These are phyloP conservation scores for Cataglyphis hispanica DNA, from an alignment of 1,140 invertebrate species.

Conservation along the genomic window DNA sequence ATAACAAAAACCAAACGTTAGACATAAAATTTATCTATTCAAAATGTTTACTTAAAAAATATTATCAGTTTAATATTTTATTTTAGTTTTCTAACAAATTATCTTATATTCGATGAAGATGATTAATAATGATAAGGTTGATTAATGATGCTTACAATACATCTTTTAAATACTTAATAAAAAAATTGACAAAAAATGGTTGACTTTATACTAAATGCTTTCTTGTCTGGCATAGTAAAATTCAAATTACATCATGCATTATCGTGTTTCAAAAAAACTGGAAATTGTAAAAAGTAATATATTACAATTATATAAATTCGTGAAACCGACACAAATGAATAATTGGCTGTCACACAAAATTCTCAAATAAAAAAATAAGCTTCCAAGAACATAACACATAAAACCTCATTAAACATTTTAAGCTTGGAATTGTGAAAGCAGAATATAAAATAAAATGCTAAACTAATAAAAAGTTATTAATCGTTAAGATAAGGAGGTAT, in stretches of 20 bases:
- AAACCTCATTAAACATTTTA: neutral
- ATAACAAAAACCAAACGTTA: neutral
- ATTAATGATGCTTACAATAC: neutral
- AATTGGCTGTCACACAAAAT: neutral
- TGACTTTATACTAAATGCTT: neutral
- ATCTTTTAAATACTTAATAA: neutral
- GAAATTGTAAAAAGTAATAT: neutral
- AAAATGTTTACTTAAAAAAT: neutral
- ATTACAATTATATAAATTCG: too few species aligned
- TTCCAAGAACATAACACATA: neutral
- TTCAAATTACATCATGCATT: neutral
- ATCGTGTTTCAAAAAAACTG: neutral
- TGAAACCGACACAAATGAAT: neutral
- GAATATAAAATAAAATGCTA: neutral
- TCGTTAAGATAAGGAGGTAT: neutral
- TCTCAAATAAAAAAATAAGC: neutral
- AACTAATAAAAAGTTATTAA: neutral
- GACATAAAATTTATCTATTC: neutral
- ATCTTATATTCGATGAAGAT: slow-evolving; percentile 18
- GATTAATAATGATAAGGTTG: neutral
- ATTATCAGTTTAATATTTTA: neutral
- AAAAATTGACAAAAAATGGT: neutral
- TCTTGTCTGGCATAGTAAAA: neutral
- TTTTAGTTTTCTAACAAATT: neutral
- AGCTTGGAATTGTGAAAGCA: neutral